Evolutionary conservation across 2,888 invertebrate species (phyloP), one percentile per base, ranked within the genome.

Genomic region (Dryocosmus kuriphilus): DNA sequence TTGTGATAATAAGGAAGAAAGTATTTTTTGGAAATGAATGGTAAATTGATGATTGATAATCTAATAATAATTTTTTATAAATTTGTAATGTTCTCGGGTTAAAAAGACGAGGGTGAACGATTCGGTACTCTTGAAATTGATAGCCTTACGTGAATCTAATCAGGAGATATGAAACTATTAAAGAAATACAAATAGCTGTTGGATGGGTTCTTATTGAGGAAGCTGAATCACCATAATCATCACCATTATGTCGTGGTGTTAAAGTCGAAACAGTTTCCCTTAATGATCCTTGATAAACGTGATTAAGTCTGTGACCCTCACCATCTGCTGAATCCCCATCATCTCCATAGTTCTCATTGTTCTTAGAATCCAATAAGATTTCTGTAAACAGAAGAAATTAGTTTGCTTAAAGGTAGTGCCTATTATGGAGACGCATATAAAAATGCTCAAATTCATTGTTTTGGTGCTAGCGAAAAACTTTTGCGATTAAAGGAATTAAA

Each of bases 271-370:
- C 93, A 76, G 94, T 93, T 92, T 95, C 95, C 81, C 94, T 92
- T 51, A 95, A 92, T 2, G 95, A 94, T 63, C 95, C 95, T 87
- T 95, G 95, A 86, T 94, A 94, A 78, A 95, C 94, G 85, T 94
- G 87, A 83, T 90, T 90, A 75, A 91, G 82, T 77, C 89, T 87
- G 77, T 89, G 89, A 82, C 83, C 83, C 77, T 89, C 89, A 16
- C 86, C 85, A 75, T 89, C 86, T 14, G 82, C 80, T 63, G 83
- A 84, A 78, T 81, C 77, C 24, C 85, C 87, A 63, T 83, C 80
- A 22, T 87, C 85, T 32, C 84, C 84, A 22, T 82, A 78, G 27
- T 80, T 71, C 62, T 76, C 79, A 27, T 79, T 73, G 63, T 90
- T 90, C 75, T 84, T 88, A 60, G 88, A 84, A 77, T 90, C 87